These are phyloP conservation scores for Monochamus saltuarius DNA, from an alignment of 1,140 invertebrate genomes.

Conservation along the genomic window DNA sequence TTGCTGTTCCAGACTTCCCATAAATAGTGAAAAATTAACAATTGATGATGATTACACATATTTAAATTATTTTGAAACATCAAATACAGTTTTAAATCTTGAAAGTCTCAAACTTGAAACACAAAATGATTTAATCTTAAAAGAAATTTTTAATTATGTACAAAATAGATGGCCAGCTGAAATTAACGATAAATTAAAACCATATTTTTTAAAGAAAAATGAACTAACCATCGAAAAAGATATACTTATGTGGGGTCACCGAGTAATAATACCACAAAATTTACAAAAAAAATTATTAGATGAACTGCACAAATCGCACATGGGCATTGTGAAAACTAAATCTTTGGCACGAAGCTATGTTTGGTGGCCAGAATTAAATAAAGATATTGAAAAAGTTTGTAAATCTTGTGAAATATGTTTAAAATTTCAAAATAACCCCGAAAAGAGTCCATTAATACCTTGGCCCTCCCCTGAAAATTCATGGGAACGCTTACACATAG, in stretches of 20 bases:
- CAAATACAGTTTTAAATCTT: neutral
- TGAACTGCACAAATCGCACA: slow-evolving; percentile 50
- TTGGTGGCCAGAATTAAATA: slow-evolving; percentile 45
- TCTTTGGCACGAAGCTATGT: slow-evolving; percentile 47
- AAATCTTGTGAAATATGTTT: slow-evolving; percentile 30
- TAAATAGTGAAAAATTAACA: slow-evolving; percentile 10
- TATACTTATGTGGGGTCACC: slow-evolving; percentile 38
- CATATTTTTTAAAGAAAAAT: slow-evolving; percentile 19
- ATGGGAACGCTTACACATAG: slow-evolving; percentile 35
- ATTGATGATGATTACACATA: neutral
- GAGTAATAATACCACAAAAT: slow-evolving; percentile 49
- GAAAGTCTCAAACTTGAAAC: slow-evolving; percentile 25
- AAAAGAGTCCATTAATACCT: slow-evolving; percentile 31
- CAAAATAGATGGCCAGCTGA: neutral
- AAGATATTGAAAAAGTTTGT: slow-evolving; percentile 42
- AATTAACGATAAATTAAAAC: slow-evolving; percentile 1
- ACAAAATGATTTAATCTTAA: slow-evolving; percentile 15
- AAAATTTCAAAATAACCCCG: slow-evolving; percentile 25
- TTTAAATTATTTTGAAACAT: neutral
- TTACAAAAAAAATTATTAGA: slow-evolving; percentile 39
- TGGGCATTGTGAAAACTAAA: slow-evolving; percentile 54
- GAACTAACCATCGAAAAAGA: slow-evolving; percentile 36
- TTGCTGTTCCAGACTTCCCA: slow-evolving; percentile 40
- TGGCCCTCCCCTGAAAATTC: slow-evolving; percentile 1
- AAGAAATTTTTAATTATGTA: slow-evolving; percentile 11